These are phyloP conservation scores for Drosophila truncata DNA, from an alignment of 1,140 invertebrate species.

Conservation along the genomic window DNA sequence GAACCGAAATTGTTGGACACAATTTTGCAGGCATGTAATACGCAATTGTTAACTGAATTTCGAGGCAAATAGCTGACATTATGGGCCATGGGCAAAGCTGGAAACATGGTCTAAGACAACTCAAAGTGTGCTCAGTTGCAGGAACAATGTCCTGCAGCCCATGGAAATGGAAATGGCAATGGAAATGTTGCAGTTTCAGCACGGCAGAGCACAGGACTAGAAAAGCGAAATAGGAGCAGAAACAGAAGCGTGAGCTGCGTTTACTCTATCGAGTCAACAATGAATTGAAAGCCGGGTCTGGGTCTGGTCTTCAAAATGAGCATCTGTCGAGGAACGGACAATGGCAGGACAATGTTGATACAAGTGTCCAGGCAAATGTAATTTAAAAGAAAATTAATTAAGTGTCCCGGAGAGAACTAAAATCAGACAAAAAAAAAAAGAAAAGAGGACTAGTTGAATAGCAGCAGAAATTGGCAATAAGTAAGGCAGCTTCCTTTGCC, in stretches of 20 bases:
- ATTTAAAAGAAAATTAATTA: conserved; percentile 80
- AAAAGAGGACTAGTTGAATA: conserved; percentile 8
- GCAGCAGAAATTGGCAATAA: conserved; percentile 29
- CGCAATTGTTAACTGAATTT: conserved; percentile 51
- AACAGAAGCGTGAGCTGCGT: conserved; percentile 31
- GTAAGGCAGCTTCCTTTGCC: conserved; percentile 10
- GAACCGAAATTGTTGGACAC: conserved; percentile 30
- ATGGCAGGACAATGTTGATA: conserved; percentile 55
- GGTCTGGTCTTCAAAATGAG: conserved; percentile 58
- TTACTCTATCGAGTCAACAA: conserved; percentile 71
- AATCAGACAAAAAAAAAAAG: conserved; percentile 9
- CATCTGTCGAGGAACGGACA: conserved; percentile 30
- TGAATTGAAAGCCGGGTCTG: conserved; percentile 65
- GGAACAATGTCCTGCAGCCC: conserved; percentile 34
- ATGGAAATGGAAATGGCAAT: conserved; percentile 33
- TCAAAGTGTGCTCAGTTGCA: conserved; percentile 29
- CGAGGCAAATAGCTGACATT: conserved; percentile 38
- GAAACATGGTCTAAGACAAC: conserved; percentile 38
- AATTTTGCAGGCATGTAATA: conserved; percentile 41
- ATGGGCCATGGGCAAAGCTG: conserved; percentile 20
- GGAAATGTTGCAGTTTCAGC: conserved; percentile 40
- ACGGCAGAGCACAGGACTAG: conserved; percentile 28
- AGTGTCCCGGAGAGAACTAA: conserved; percentile 38
- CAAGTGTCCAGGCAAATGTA: conserved; percentile 66
- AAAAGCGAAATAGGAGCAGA: conserved; percentile 8